Percentiles rank a stretch among this genome's conserved stretches.
Evolutionary conservation across 2,797 vertebrate species (phyloP).

Genomic region (Cottoperca gobio): DNA sequence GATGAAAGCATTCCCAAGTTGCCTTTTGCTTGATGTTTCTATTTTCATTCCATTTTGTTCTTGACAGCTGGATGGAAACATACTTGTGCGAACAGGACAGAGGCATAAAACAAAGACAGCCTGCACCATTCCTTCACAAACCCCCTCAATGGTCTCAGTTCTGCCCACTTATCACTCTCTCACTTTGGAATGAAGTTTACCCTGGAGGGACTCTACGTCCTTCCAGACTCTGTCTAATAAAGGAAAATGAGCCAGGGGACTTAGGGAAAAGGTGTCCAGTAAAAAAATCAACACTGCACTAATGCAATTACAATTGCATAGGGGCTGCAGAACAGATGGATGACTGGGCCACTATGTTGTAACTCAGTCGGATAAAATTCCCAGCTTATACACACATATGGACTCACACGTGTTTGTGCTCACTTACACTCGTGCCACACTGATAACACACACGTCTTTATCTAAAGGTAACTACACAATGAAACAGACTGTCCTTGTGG

Average conservation of each 20-base stretch:
- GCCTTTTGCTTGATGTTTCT: background rate
- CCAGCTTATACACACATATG: conserved; percentile 2
- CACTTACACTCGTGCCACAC: background rate
- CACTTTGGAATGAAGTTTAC: conserved; percentile 52
- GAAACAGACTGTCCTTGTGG: conserved; percentile 41
- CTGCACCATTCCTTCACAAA: conserved; percentile 14
- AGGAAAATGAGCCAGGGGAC: conserved; percentile 73
- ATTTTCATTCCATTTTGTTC: background rate
- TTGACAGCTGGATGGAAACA: conserved; percentile 14
- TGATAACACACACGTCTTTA: conserved; percentile 1
- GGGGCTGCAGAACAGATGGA: conserved; percentile 53
- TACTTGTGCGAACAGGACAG: conserved; percentile 7
- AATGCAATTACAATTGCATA: conserved; percentile 69
- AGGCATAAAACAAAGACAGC: conserved; percentile 7
- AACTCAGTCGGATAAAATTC: conserved; percentile 45
- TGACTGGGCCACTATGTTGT: conserved; percentile 36
- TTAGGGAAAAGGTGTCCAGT: conserved; percentile 72
- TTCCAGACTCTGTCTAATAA: conserved; percentile 67
- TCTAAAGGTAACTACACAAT: conserved; percentile 20
- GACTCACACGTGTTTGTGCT: background rate
- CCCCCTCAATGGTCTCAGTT: conserved; percentile 30
- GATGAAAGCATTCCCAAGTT: background rate
- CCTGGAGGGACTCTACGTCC: conserved; percentile 57
- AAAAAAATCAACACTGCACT: conserved; percentile 70
- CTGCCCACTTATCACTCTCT: conserved; percentile 52